A percentile compares a stretch with the other conserved stretches of the same genome.
These are phyloP conservation scores for Epizoanthus illoricatus DNA, from an alignment of 92 coral and sea anemone species.

Conservation along the genomic window DNA sequence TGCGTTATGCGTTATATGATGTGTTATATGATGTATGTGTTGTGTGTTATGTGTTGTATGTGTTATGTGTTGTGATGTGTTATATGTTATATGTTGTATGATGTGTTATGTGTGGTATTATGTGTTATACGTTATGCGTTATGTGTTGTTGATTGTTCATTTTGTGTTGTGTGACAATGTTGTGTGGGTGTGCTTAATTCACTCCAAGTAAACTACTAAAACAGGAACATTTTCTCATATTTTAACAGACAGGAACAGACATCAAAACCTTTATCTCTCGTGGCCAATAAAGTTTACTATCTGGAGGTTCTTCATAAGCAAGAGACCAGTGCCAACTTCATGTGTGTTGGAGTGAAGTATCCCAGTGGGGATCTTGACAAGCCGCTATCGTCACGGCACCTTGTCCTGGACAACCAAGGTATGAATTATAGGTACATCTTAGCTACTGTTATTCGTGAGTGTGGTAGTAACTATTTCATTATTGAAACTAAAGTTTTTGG, in stretches of 20 bases:
- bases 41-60: no score
- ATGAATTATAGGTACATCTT: not conserved
- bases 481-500: no score
- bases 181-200: not conserved
- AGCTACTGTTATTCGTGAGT: no score
- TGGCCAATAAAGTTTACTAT: slow-evolving; percentile 49
- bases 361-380: slow-evolving; percentile 32
- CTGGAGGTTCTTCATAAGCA: slow-evolving; percentile 63
- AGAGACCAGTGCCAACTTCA: slow-evolving; percentile 18
- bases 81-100: no score
- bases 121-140: no score
- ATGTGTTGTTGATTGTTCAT: not conserved
- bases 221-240: not conserved
- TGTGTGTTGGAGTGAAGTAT: slow-evolving; percentile 56
- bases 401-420: slow-evolving; percentile 51
- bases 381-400: slow-evolving; percentile 61
- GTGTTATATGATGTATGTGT: no score
- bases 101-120: no score
- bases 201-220: not conserved
- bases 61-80: no score
- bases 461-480: no score
- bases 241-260: slow-evolving; percentile 30
- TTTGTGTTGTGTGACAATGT: not conserved
- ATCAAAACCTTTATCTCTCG: slow-evolving; percentile 45
- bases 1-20: no score